phyloP scores from a whole-genome alignment of 2,113 vertebrate species.

The Azemiops feae region DNA sequence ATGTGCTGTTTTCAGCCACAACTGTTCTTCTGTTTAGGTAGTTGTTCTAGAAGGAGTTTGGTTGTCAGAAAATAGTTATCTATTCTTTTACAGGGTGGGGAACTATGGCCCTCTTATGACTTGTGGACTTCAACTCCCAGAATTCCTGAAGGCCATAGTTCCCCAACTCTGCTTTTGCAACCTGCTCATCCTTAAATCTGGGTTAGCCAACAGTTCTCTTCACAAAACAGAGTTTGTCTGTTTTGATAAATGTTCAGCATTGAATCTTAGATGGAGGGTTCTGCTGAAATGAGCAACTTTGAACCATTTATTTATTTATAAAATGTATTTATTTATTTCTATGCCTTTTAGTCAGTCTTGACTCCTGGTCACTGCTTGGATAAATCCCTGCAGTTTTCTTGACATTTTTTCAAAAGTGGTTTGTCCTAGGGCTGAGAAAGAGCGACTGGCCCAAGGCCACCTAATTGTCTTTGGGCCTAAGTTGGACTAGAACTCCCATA shows the following conservation, averaged over 20 bases:
- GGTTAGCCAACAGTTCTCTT: background rate
- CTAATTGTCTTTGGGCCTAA: background rate
- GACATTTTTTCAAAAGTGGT: background rate
- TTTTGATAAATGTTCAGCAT: background rate
- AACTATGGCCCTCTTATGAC: no score
- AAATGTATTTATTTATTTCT: background rate
- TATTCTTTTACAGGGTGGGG: background rate
- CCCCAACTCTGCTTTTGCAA: background rate
- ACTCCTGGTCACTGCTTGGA: background rate
- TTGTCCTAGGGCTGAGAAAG: background rate
- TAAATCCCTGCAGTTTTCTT: background rate
- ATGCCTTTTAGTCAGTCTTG: background rate
- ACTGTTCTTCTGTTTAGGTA: background rate
- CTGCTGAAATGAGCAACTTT: background rate
- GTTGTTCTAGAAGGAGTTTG: background rate
- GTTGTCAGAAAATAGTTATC: background rate
- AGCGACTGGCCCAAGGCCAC: background rate
- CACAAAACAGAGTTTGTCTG: background rate
- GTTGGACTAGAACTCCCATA: background rate
- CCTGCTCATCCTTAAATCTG: background rate
- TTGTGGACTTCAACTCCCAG: no score
- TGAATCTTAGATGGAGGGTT: background rate
- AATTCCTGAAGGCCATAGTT: no score
- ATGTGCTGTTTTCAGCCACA: background rate
- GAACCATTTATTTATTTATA: background rate